Evolutionary conservation across 2,888 invertebrate species (phyloP), one percentile per base, ranked within the genome.

Genomic region (Steinernema hermaphroditum): DNA sequence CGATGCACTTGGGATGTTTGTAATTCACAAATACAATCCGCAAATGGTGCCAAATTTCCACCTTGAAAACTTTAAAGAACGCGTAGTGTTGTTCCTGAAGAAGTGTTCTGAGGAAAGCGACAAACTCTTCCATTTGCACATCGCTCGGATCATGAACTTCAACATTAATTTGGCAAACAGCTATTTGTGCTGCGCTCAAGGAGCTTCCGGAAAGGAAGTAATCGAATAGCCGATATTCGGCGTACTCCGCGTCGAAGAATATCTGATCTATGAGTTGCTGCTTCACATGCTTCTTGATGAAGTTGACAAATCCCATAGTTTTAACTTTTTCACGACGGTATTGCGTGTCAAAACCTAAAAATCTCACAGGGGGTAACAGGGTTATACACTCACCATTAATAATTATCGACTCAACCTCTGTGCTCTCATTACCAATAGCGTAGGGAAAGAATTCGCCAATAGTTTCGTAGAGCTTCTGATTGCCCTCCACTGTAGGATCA

Each of bases 241-340:
- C 62, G 32, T 62, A 62, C 32, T 62, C 62, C 16, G 62, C 62
- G 32, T 62, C 62, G 1, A 62, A 32, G 32, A 62, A 62, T 1
- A 62, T 1, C 32, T 62, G 62, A 16, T 32, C 32, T 1, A 62
- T 62, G 8, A 62, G 16, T 29, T 32, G 12, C 1, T 24, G 14
- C 12, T 62, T 32, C 6, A 29, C 62, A 27, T 1, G 1, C 4
- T 1, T 14, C 6, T 29, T 16, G 1, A 62, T 4, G 19, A 62
- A 62, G 9, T 32, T 2, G 12, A 62, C 16, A 32, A 62, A 62
- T 32, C 32, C 62, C 14, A 14, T 32, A 14, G 62, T 62, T 29
- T 29, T 62, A 8, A 62, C 16, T 16, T 54, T 54, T 6, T 27
- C 27, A 6, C 22, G 27, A 27, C 22, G 27, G 27, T 62, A 62